Percentiles rank a stretch among this genome's conserved stretches.
These are phyloP conservation scores for Steromphala cineraria DNA, from an alignment of 2,888 invertebrate genomes.

Conservation along the genomic window DNA sequence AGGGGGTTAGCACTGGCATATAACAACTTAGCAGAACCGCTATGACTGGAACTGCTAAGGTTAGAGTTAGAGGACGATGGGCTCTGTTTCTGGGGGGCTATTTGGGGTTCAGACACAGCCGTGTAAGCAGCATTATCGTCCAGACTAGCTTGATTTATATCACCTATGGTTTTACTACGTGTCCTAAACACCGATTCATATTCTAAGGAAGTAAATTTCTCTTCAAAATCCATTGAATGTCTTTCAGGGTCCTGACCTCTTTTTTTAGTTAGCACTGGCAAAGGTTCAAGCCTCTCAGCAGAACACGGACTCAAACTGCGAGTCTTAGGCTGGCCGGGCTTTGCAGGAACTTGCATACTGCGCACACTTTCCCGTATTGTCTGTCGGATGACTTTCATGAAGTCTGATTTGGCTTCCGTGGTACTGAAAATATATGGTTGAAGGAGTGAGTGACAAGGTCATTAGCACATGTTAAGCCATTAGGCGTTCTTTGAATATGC, in stretches of 20 bases:
- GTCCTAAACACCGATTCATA: slow-evolving; percentile 81
- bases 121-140: slow-evolving; percentile 51
- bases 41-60: slow-evolving; percentile 64
- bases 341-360: slow-evolving; percentile 92
- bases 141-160: slow-evolving; percentile 80
- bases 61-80: slow-evolving; percentile 67
- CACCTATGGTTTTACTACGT: slow-evolving; percentile 93
- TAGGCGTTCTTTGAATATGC: no score
- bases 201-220: slow-evolving; percentile 81
- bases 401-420: slow-evolving; percentile 96
- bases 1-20: slow-evolving; percentile 95
- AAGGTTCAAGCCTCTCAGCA: slow-evolving; percentile 4
- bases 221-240: slow-evolving; percentile 83
- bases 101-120: slow-evolving; percentile 48
- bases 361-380: slow-evolving; percentile 97
- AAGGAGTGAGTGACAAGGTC: no score
- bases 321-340: slow-evolving; percentile 34
- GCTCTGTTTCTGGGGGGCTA: slow-evolving; percentile 43
- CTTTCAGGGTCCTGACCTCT: slow-evolving; percentile 57
- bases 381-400: slow-evolving; percentile 96
- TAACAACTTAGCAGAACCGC: slow-evolving; percentile 83
- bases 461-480: no score
- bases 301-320: slow-evolving; percentile 19
- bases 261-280: slow-evolving; percentile 45
- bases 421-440: slow-evolving; percentile 80